These are phyloP conservation scores for Deilephila elpenor DNA, from an alignment of 2,888 invertebrate genomes.

Conservation along the genomic window DNA sequence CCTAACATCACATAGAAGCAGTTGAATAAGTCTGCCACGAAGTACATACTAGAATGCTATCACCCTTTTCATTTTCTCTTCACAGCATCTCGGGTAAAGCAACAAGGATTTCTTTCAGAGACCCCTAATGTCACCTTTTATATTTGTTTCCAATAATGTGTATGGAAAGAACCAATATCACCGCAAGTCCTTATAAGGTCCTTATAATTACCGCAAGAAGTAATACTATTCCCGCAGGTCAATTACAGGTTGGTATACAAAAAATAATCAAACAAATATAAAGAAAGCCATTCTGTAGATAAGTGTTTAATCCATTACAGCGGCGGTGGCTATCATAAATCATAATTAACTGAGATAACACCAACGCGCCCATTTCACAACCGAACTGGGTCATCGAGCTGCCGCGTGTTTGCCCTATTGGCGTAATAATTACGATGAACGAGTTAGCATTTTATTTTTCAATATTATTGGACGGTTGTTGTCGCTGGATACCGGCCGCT, in stretches of 20 bases:
- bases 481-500: no score
- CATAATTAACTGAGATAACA: constrained; percentile 41
- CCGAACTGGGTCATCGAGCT: constrained; percentile 20
- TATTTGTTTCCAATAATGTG: no score
- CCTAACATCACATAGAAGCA: no score
- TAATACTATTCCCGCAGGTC: background rate
- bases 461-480: background rate
- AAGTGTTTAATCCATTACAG: constrained; percentile 13
- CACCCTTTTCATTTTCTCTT: no score
- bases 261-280: constrained; percentile 1
- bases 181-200: no score
- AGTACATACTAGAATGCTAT: no score
- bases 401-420: background rate
- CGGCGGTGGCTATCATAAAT: constrained; percentile 40
- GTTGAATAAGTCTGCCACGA: no score
- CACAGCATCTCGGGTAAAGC: no score
- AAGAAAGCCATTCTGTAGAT: background rate
- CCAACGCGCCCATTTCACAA: constrained; percentile 38
- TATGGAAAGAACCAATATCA: no score
- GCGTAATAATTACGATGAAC: background rate
- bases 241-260: background rate
- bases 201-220: no score
- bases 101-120: no score
- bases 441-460: background rate
- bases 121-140: no score